Percentiles rank a stretch among this genome's conserved stretches.
phyloP scores from a whole-genome alignment of 2,113 vertebrate genomes.

The Petrocephalus zakoni region DNA sequence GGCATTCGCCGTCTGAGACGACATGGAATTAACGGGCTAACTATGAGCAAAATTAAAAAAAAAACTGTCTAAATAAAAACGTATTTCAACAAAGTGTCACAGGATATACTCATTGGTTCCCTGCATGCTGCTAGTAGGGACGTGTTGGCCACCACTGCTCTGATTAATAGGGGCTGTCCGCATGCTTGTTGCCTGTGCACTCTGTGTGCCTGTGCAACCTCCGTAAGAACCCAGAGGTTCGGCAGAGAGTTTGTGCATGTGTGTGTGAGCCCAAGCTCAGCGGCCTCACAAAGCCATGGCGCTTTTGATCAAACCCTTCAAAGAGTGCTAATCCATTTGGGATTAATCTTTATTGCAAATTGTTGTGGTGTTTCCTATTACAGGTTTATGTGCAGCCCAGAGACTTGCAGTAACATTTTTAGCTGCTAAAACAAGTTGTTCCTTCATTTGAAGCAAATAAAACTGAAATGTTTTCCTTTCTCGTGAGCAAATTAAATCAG shows the following conservation, averaged over 20 bases:
- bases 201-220: neutral
- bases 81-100: neutral
- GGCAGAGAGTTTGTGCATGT: neutral
- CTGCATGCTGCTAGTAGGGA: neutral
- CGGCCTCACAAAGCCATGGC: neutral
- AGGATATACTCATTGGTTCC: neutral
- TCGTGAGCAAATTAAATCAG: neutral
- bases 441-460: neutral
- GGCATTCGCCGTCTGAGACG: neutral
- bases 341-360: neutral
- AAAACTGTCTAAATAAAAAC: neutral
- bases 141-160: neutral
- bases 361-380: neutral
- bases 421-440: neutral
- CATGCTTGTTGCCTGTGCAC: neutral
- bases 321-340: neutral
- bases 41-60: neutral
- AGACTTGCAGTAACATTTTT: neutral
- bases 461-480: neutral
- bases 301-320: slow-evolving; percentile 10
- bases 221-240: neutral
- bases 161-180: neutral
- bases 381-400: neutral
- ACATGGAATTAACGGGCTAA: neutral
- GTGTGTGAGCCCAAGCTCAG: neutral